Percentiles rank a stretch among this genome's conserved stretches.
phyloP scores from a whole-genome alignment of 2,888 invertebrate genomes.

The Diarsia mendica region DNA sequence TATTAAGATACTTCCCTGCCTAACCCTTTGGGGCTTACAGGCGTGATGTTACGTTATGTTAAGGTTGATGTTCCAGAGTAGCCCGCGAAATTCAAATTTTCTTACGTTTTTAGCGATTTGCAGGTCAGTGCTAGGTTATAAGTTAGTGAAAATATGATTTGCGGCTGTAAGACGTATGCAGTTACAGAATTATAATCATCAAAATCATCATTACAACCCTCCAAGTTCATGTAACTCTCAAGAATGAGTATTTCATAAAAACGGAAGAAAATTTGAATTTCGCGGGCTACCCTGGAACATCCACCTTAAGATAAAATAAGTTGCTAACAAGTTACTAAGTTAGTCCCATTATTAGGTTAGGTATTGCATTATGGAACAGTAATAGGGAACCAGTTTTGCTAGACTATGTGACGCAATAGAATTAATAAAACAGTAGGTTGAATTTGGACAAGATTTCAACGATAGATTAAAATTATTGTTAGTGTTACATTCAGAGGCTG shows the following conservation, averaged over 20 bases:
- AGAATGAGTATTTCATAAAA: no score
- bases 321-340: conserved; percentile 67
- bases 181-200: no score
- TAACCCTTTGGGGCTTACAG: neutral
- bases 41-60: conserved; percentile 10
- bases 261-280: no score
- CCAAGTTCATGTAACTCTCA: no score
- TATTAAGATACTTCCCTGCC: neutral
- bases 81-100: no score
- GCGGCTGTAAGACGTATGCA: no score
- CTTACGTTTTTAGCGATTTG: no score
- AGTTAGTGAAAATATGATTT: no score
- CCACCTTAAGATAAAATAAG: conserved; percentile 68
- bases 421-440: conserved; percentile 38
- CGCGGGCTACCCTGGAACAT: no score
- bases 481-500: neutral
- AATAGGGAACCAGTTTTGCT: conserved; percentile 56
- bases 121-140: no score
- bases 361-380: conserved; percentile 60
- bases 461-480: conserved; percentile 28
- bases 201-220: no score
- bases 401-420: conserved; percentile 41
- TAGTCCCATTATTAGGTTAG: conserved; percentile 62
- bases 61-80: no score
- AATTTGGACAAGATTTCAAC: conserved; percentile 27